Conservation (phyloP, 2,113 vertebrate species). For the Zapus hudsonius region DNA sequence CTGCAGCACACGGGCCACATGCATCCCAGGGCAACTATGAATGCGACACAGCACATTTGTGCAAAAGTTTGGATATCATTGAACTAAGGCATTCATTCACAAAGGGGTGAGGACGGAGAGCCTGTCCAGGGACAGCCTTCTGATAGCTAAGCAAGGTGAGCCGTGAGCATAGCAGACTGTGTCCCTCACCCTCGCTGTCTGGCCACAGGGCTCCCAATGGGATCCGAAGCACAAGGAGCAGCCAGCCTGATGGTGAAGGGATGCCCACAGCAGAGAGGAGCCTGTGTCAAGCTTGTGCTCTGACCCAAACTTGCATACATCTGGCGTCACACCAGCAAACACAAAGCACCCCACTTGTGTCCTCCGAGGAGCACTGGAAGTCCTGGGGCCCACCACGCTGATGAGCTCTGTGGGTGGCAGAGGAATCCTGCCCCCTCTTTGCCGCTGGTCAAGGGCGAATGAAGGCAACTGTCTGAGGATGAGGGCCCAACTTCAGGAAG, state of each 20-base stretch:
- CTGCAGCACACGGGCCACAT: too few species aligned
- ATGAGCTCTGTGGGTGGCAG: accelerated
- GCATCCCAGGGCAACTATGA: too few species aligned
- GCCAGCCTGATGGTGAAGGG: neutral
- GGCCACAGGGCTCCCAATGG: accelerated
- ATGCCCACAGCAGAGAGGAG: neutral
- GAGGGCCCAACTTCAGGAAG: too few species aligned
- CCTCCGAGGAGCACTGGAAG: neutral
- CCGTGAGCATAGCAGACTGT: accelerated
- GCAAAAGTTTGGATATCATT: too few species aligned
- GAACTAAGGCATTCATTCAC: neutral
- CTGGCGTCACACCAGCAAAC: neutral
- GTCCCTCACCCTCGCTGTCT: neutral
- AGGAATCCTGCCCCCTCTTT: neutral
- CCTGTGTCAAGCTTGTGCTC: neutral
- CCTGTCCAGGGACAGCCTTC: neutral
- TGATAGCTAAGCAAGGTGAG: neutral
- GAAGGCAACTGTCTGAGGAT: too few species aligned
- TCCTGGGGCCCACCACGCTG: accelerated
- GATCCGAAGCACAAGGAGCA: neutral
- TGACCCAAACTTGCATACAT: too few species aligned
- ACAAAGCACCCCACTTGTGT: neutral
- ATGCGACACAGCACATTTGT: too few species aligned
- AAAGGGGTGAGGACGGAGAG: neutral
- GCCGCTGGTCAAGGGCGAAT: neutral